Conservation (phyloP, 2,797 vertebrate genomes). For the Clamator glandarius region DNA sequence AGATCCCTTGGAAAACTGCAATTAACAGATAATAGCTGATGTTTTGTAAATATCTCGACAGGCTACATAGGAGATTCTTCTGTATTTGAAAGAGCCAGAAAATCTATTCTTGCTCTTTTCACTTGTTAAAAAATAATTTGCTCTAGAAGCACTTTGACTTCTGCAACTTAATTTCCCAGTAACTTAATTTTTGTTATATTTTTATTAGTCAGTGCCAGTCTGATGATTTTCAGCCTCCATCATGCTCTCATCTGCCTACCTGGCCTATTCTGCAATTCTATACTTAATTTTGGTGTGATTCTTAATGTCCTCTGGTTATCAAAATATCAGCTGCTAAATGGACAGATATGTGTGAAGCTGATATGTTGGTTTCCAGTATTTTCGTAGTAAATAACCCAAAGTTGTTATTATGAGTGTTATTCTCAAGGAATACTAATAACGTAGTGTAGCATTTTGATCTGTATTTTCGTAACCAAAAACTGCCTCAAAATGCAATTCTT, state of each 20-base stretch:
- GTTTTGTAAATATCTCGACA: not conserved
- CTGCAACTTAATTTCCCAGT: not conserved
- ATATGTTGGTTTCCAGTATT: not conserved
- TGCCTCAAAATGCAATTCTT: not conserved
- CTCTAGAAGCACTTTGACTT: not conserved
- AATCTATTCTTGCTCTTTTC: not conserved
- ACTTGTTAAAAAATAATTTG: not conserved
- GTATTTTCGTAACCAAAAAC: not conserved
- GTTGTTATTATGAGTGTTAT: not conserved
- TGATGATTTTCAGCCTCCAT: not conserved
- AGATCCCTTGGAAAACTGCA: not conserved
- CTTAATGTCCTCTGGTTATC: not conserved
- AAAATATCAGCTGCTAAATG: not conserved
- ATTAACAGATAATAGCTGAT: not conserved
- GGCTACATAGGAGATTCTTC: not conserved
- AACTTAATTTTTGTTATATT: not conserved
- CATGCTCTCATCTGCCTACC: not conserved
- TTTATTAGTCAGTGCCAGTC: not conserved
- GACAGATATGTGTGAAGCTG: not conserved
- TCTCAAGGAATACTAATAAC: not conserved
- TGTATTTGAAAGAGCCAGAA: not conserved
- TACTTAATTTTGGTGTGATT: constrained; percentile 3
- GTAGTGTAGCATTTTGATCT: not conserved
- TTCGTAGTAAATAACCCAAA: not conserved
- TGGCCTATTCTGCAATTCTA: not conserved